A percentile compares a stretch with the other conserved stretches of the same genome.
Evolutionary conservation across 2,797 vertebrate genomes (phyloP).

Genomic region (Scomberomorus guttatus): DNA sequence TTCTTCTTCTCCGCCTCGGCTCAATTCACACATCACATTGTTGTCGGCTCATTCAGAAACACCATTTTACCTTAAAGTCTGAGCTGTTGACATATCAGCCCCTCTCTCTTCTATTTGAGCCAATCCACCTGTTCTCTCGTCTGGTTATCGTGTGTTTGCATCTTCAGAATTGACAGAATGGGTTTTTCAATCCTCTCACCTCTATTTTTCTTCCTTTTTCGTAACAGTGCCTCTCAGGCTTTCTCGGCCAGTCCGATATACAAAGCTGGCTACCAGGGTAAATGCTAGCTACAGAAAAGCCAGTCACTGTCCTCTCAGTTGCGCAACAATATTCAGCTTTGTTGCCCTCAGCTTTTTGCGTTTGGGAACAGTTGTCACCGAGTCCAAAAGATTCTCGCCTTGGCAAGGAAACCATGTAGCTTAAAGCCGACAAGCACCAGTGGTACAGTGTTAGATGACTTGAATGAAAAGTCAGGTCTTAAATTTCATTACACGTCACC

Average conservation of each 20-base stretch:
- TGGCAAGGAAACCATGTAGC: constrained; percentile 59
- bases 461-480: background rate
- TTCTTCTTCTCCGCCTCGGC: background rate
- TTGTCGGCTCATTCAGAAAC: constrained; percentile 15
- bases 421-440: constrained; percentile 42
- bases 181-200: constrained; percentile 1
- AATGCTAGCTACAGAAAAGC: constrained; percentile 59
- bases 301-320: constrained; percentile 52
- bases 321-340: constrained; percentile 36
- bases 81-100: constrained; percentile 40
- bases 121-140: constrained; percentile 31
- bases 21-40: background rate
- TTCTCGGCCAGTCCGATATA: constrained; percentile 67
- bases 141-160: constrained; percentile 24
- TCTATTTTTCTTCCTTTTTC: background rate
- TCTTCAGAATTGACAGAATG: constrained; percentile 29
- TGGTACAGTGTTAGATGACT: constrained; percentile 26
- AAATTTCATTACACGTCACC: constrained; percentile 22
- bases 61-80: constrained; percentile 1
- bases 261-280: constrained; percentile 63
- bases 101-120: constrained; percentile 36
- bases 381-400: constrained; percentile 19
- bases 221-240: constrained; percentile 80
- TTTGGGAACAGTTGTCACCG: constrained; percentile 3
- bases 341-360: constrained; percentile 38